phyloP scores from a whole-genome alignment of 2,113 vertebrate species.

The Nestor notabilis region DNA sequence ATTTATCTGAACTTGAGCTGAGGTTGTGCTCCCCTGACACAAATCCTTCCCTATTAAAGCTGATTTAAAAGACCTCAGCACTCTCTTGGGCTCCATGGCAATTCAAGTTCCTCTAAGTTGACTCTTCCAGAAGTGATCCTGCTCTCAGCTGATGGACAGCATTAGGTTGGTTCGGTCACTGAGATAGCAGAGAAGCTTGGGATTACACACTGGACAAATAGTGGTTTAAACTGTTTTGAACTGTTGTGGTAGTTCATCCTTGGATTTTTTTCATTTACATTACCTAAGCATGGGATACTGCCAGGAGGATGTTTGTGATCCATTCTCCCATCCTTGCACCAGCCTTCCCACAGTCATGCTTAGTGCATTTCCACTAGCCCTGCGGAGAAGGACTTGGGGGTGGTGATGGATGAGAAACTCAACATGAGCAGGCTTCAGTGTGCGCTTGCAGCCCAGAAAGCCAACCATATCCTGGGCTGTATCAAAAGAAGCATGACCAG shows the following conservation, averaged over 20 bases:
- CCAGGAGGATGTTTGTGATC: not conserved
- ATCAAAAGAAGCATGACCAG: too few species aligned
- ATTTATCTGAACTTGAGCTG: not conserved
- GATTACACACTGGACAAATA: not conserved
- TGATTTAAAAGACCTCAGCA: not conserved
- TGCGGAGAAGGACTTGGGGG: too few species aligned
- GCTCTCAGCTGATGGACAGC: not conserved
- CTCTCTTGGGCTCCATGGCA: not conserved
- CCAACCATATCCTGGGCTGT: too few species aligned
- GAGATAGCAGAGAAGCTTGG: not conserved
- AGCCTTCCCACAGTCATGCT: not conserved
- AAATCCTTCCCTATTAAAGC: not conserved
- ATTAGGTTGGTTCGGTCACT: not conserved
- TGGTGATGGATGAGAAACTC: too few species aligned
- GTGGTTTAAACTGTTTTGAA: not conserved
- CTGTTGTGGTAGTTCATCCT: not conserved
- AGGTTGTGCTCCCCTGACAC: not conserved
- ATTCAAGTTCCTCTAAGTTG: not conserved
- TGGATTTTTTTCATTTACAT: not conserved
- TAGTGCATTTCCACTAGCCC: too few species aligned
- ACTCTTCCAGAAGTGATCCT: not conserved
- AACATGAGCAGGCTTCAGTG: too few species aligned
- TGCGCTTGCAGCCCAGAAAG: too few species aligned
- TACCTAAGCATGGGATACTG: not conserved
- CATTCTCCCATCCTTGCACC: not conserved